These are phyloP conservation scores for Echeneis naucrates DNA, from an alignment of 2,797 vertebrate genomes.

Conservation along the genomic window DNA sequence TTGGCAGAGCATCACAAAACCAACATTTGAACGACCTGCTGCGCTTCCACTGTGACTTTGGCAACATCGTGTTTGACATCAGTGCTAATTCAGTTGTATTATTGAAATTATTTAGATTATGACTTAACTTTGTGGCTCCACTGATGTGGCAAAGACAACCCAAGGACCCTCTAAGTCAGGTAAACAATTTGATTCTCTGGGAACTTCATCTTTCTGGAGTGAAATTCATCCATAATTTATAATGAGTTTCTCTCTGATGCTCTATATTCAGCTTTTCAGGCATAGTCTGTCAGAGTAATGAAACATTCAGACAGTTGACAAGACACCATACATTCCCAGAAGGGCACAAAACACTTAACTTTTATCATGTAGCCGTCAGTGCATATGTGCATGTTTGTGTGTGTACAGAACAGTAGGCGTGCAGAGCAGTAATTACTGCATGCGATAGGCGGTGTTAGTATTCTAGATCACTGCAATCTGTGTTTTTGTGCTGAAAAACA, in stretches of 20 bases:
- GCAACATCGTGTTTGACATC: constrained; percentile 33
- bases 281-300: constrained; percentile 67
- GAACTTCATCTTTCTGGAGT: constrained; percentile 53
- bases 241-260: constrained; percentile 66
- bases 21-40: constrained; percentile 7
- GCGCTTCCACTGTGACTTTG: constrained; percentile 2
- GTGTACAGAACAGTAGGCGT: constrained; percentile 22
- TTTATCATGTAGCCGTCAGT: constrained; percentile 14
- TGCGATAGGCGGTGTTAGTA: constrained; percentile 10
- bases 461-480: not conserved
- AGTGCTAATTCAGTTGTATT: constrained; percentile 53
- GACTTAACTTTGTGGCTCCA: constrained; percentile 47
- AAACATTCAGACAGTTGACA: constrained; percentile 67
- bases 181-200: constrained; percentile 64
- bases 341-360: constrained; percentile 63
- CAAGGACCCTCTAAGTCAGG: constrained; percentile 58
- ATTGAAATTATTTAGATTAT: constrained; percentile 46
- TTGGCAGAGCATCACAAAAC: constrained; percentile 11
- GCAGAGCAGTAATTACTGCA: constrained; percentile 39
- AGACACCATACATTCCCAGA: constrained; percentile 53
- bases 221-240: constrained; percentile 78
- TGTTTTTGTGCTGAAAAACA: not conserved
- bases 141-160: constrained; percentile 53
- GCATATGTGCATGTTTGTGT: constrained; percentile 12
- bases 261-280: constrained; percentile 73